phyloP scores from a whole-genome alignment of 2,888 invertebrate genomes.

The Hanleya hanleyi region DNA sequence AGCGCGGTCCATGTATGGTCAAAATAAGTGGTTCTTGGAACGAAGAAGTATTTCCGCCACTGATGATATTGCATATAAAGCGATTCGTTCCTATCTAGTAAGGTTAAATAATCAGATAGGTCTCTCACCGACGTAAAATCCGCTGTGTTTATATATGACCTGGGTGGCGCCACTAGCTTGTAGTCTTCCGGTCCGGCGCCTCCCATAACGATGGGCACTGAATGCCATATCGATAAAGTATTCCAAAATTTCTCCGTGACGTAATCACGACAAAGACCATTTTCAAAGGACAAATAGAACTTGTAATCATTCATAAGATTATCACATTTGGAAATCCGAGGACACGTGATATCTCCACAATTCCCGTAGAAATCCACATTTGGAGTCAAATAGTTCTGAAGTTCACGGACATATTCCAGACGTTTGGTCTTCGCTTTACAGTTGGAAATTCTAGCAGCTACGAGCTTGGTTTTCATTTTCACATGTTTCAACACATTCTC shows the following conservation, averaged over 20 bases:
- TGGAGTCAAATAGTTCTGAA: background rate
- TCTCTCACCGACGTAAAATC: background rate
- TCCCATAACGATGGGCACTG: slow-evolving; percentile 5
- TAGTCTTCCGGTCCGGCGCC: background rate
- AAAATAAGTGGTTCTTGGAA: too few relatives aligned
- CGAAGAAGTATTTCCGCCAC: too few relatives aligned
- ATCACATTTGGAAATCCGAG: background rate
- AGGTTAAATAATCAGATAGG: background rate
- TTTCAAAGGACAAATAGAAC: background rate
- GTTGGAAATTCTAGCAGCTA: background rate
- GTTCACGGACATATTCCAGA: background rate
- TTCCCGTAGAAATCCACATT: slow-evolving; percentile 1
- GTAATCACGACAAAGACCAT: background rate
- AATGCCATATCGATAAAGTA: background rate
- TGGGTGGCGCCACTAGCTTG: background rate
- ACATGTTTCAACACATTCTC: background rate
- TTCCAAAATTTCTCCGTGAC: background rate
- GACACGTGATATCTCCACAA: background rate
- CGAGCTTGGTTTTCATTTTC: background rate
- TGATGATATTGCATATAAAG: background rate
- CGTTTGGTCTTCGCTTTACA: background rate
- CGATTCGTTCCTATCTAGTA: background rate
- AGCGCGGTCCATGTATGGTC: too few relatives aligned
- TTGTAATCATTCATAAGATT: background rate
- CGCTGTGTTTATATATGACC: background rate